Percentiles rank a stretch among this genome's conserved stretches.
Conservation (phyloP, 2,113 vertebrate genomes). For the Ctenomys sociabilis region DNA sequence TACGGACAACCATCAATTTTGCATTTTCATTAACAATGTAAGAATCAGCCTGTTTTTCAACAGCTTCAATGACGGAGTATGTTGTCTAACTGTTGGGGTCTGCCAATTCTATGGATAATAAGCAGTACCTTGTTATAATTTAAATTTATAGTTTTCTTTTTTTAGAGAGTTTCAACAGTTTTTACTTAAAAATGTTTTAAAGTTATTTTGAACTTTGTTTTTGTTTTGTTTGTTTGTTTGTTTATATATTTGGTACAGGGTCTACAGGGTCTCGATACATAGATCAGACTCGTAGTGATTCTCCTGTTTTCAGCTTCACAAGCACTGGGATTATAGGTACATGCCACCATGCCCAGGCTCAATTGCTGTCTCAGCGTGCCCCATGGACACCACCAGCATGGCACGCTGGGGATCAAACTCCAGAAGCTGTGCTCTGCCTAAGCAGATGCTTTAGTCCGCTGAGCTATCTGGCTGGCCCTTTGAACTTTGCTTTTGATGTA, state of each 20-base stretch:
- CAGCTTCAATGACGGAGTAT: not conserved
- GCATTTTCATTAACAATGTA: not conserved
- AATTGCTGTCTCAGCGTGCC: too few relatives aligned
- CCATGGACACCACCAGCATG: too few relatives aligned
- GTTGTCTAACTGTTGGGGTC: not conserved
- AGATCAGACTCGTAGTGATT: too few relatives aligned
- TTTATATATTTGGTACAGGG: too few relatives aligned
- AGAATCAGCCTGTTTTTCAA: not conserved
- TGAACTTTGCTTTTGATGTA: not conserved
- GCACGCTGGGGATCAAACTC: too few relatives aligned
- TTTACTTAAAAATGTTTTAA: not conserved
- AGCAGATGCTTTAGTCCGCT: too few relatives aligned
- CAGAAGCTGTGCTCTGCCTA: too few relatives aligned
- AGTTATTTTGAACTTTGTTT: not conserved
- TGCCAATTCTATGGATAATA: not conserved
- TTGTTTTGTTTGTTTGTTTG: too few relatives aligned
- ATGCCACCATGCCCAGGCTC: too few relatives aligned
- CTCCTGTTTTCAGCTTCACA: too few relatives aligned
- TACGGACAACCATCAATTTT: not conserved
- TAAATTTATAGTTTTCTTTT: conserved; percentile 29
- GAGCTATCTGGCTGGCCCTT: not conserved
- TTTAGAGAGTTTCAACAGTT: not conserved
- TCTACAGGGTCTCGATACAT: too few relatives aligned
- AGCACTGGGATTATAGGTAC: too few relatives aligned
- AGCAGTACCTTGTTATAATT: not conserved